Evolutionary conservation across 2,113 vertebrate genomes (phyloP).

Genomic region (Arothron firmamentum): DNA sequence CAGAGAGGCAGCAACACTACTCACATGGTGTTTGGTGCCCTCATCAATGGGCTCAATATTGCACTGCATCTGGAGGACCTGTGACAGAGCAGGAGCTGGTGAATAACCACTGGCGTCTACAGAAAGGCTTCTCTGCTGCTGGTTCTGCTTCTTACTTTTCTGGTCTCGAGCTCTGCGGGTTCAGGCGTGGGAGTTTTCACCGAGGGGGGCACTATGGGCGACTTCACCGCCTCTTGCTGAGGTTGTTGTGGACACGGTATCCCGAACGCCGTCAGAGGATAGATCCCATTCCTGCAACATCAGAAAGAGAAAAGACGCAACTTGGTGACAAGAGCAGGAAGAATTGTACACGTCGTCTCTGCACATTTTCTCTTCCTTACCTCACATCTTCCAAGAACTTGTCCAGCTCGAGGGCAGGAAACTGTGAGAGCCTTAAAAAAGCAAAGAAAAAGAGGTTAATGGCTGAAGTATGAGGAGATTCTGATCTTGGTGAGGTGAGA

Average conservation of each 20-base stretch:
- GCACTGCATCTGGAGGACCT: conserved; percentile 99
- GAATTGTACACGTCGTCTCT: background rate
- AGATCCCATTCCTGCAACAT: conserved; percentile 88
- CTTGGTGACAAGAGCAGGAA: background rate
- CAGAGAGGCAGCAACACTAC: conserved; percentile 35
- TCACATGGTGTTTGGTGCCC: conserved; percentile 91
- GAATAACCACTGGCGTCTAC: background rate
- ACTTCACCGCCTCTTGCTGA: conserved; percentile 93
- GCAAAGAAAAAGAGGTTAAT: background rate
- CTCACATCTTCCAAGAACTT: conserved; percentile 98
- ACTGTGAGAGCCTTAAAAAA: conserved; percentile 75
- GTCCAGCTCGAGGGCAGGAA: no score
- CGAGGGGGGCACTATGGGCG: conserved; percentile 89
- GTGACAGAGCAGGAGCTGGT: background rate
- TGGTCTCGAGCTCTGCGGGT: conserved; percentile 92
- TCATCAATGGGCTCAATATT: conserved; percentile 97
- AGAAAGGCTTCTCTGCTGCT: background rate
- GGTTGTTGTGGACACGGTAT: conserved; percentile 91
- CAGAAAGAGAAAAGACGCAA: background rate
- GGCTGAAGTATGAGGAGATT: no score
- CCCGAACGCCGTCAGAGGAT: conserved; percentile 94
- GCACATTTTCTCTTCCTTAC: conserved; percentile 61
- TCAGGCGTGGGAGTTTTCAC: conserved; percentile 96
- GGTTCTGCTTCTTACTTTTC: conserved; percentile 80
- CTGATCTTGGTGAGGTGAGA: no score